A percentile compares a stretch with the other conserved stretches of the same genome.
Evolutionary conservation across 2,797 vertebrate genomes (phyloP).

Genomic region (Sphenodon punctatus): DNA sequence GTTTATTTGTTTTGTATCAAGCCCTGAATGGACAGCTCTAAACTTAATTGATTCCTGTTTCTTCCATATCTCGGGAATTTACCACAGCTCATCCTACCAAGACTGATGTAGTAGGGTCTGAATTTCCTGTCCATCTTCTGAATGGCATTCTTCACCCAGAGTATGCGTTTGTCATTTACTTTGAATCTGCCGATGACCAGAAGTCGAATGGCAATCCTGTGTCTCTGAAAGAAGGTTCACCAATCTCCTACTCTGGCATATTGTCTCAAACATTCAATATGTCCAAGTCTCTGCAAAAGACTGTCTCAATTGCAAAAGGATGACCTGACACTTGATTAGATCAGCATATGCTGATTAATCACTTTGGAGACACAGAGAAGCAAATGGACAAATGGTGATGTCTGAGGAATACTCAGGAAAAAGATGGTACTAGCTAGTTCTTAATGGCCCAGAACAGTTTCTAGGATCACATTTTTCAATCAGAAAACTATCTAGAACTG

Average conservation of each 20-base stretch:
- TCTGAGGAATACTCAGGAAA: neutral
- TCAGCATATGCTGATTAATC: rapidly evolving
- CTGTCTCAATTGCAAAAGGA: conserved; percentile 12
- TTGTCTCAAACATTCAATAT: neutral
- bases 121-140: neutral
- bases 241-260: neutral
- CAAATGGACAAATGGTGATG: neutral
- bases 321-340: neutral
- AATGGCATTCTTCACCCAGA: neutral
- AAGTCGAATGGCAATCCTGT: neutral
- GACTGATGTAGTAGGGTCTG: neutral
- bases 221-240: neutral
- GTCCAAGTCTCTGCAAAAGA: neutral
- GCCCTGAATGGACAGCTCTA: too few species aligned
- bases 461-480: neutral
- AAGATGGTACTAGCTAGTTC: neutral
- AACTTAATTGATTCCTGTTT: too few species aligned
- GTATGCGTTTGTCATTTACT: neutral
- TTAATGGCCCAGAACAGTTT: neutral
- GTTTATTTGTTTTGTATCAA: too few species aligned
- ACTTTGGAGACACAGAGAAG: neutral
- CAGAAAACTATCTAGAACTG: neutral
- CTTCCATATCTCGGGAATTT: neutral
- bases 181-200: neutral
- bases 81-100: neutral